Evolutionary conservation across 2,797 vertebrate species (phyloP).

Genomic region (Paratrypauchen microcephalus): DNA sequence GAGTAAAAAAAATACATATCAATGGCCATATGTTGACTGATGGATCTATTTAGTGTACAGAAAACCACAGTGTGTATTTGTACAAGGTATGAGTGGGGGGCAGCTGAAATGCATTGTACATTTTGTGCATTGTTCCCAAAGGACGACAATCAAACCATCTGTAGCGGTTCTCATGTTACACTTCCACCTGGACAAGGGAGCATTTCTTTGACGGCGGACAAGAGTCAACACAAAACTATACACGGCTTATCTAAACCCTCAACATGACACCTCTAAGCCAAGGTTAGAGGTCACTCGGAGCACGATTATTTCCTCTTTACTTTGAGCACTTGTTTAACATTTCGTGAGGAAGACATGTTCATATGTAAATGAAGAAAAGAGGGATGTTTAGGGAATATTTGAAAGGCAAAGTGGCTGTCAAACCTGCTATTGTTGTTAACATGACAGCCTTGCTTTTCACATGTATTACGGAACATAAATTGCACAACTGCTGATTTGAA

Average conservation of each 20-base stretch:
- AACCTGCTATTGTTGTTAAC: background rate
- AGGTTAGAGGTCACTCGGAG: constrained; percentile 46
- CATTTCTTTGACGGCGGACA: constrained; percentile 59
- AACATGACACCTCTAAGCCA: constrained; percentile 53
- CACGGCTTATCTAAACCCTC: constrained; percentile 35
- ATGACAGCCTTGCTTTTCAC: background rate
- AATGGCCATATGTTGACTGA: constrained; percentile 45
- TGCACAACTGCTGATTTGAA: background rate
- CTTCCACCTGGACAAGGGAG: constrained; percentile 48
- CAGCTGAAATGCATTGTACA: constrained; percentile 45
- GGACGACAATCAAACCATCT: constrained; percentile 69
- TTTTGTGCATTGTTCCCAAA: constrained; percentile 54
- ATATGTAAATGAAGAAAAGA: constrained; percentile 50
- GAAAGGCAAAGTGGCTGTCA: constrained; percentile 53
- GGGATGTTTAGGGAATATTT: constrained; percentile 47
- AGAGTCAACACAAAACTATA: constrained; percentile 70
- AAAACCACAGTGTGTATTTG: constrained; percentile 5
- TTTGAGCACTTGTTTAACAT: constrained; percentile 18
- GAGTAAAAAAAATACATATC: constrained; percentile 31
- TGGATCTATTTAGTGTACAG: constrained; percentile 14
- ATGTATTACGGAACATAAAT: background rate
- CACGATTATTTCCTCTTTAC: constrained; percentile 32
- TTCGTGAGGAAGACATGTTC: constrained; percentile 15
- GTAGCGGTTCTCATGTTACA: constrained; percentile 65
- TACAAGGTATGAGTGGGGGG: constrained; percentile 24